These are phyloP conservation scores for Solenopsis invicta DNA, from an alignment of 1,140 invertebrate genomes.

Conservation along the genomic window DNA sequence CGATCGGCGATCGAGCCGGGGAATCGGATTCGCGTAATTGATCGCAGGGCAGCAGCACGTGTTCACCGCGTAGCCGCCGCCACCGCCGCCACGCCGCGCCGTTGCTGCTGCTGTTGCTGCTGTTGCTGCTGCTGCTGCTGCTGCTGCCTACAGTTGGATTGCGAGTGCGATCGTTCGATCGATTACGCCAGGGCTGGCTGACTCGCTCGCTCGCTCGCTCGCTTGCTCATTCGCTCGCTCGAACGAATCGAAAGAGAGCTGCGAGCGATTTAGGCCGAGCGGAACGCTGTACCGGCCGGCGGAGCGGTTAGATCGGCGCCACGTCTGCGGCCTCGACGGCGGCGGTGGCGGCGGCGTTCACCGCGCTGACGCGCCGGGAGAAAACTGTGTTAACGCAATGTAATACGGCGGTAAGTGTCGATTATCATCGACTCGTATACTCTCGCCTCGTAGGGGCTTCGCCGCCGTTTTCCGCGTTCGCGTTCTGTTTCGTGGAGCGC, in stretches of 20 bases:
- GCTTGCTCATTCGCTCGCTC: slow-evolving; percentile 30
- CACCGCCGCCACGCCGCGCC: background rate
- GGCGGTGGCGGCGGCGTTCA: slow-evolving; percentile 63
- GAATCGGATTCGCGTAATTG: slow-evolving; percentile 60
- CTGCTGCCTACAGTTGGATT: slow-evolving; percentile 32
- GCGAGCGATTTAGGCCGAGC: slow-evolving; percentile 70
- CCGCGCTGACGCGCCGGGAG: slow-evolving; percentile 65
- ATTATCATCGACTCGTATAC: slow-evolving; percentile 43
- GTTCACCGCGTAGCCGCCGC: slow-evolving; percentile 37
- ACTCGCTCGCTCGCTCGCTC: slow-evolving; percentile 15
- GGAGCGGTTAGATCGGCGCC: slow-evolving; percentile 75
- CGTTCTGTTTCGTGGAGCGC: slow-evolving; percentile 43
- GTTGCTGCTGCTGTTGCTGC: slow-evolving; percentile 4
- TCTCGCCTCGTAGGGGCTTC: slow-evolving; percentile 34
- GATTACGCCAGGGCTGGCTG: slow-evolving; percentile 31
- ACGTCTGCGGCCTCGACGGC: slow-evolving; percentile 72
- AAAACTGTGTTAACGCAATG: slow-evolving; percentile 75
- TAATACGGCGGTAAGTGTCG: slow-evolving; percentile 56
- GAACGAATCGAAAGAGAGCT: slow-evolving; percentile 39
- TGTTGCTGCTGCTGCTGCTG: slow-evolving; percentile 9
- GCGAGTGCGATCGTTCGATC: slow-evolving; percentile 39
- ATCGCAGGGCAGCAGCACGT: slow-evolving; percentile 38
- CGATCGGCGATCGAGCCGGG: slow-evolving; percentile 31
- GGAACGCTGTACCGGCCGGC: slow-evolving; percentile 67
- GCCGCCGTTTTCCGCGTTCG: slow-evolving; percentile 59